Evolutionary conservation across 2,888 invertebrate species (phyloP), one percentile per base, ranked within the genome.

Genomic region (Metopia argyrocephala): DNA sequence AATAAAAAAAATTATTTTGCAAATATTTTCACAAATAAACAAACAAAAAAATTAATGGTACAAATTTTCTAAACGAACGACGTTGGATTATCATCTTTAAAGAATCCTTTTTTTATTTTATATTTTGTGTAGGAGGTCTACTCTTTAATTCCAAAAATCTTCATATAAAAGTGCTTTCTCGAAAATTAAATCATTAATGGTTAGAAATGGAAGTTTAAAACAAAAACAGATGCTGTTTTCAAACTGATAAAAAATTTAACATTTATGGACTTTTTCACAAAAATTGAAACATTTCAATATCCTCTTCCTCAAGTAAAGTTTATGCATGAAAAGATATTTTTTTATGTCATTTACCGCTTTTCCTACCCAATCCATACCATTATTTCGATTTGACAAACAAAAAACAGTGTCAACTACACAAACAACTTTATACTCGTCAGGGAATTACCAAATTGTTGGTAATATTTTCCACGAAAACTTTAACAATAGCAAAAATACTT

Each of bases 151-250:
- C n/a, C n/a, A n/a, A n/a, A 50, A 46, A 64, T 48, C 48, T 54
- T 73, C 7, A 50, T 20, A 64, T 74, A n/a, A n/a, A n/a, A n/a
- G n/a, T 74, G 73, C 62, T 59, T 56, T 54, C 54, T 27, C 50
- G 66, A 66, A 70, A 70, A 75, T 62, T 74, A 70, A 79, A 79
- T 70, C 65, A 20, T 23, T 48, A n/a, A n/a, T n/a, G n/a, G n/a
- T n/a, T 57, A 64, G 27, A 70, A 70, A 46, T 3, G n/a, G n/a
- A 20, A 3, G 25, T 46, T 20, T 48, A 57, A 65, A 56, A 70
- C 15, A 38, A 38, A 38, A 75, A n/a, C 70, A 75, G 75, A 66
- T 79, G 79, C 75, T 71, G 48, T 52, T 66, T 62, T 50, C 0
- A 48, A 48, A 54, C 20, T 45, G 61, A 79, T 70, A 65, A 57